These are phyloP conservation scores for Harpalus rufipes DNA, from an alignment of 2,888 invertebrate genomes.

Conservation along the genomic window DNA sequence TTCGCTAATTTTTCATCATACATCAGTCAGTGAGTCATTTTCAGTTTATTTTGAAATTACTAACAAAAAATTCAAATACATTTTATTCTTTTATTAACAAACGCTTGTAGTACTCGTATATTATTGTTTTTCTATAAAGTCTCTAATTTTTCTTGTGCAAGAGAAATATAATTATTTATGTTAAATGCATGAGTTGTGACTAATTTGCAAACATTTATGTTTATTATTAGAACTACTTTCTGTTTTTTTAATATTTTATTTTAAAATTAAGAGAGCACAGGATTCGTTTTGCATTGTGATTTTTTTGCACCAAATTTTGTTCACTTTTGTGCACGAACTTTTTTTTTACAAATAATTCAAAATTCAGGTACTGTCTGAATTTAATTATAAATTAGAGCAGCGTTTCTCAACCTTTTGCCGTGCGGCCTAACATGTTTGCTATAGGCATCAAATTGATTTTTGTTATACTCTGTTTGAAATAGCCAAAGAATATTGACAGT, in stretches of 20 bases:
- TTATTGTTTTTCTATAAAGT: slow-evolving; percentile 13
- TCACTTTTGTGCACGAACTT: slow-evolving; percentile 40
- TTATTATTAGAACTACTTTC: not conserved
- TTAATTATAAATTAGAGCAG: not conserved
- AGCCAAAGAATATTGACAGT: no score
- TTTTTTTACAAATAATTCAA: not conserved
- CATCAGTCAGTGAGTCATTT: slow-evolving; percentile 50
- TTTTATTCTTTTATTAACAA: slow-evolving; percentile 40
- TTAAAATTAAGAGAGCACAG: slow-evolving; percentile 22
- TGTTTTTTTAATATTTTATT: not conserved
- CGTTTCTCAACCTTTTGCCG: no score
- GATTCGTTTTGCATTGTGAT: slow-evolving; percentile 47
- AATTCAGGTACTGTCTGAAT: not conserved
- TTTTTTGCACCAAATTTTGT: slow-evolving; percentile 33
- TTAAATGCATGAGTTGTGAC: slow-evolving; percentile 50
- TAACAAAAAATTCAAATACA: slow-evolving; percentile 35
- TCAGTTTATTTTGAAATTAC: slow-evolving; percentile 36
- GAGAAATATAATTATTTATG: slow-evolving; percentile 59
- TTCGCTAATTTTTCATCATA: slow-evolving; percentile 38
- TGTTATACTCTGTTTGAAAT: no score
- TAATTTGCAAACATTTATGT: slow-evolving; percentile 12
- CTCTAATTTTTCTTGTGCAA: slow-evolving; percentile 34
- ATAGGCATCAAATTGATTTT: no score
- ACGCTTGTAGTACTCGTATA: slow-evolving; percentile 47
- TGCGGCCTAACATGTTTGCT: no score